Evolutionary conservation across 2,888 invertebrate genomes (phyloP), one percentile per base, ranked within the genome.

Genomic region (Nebria salina): DNA sequence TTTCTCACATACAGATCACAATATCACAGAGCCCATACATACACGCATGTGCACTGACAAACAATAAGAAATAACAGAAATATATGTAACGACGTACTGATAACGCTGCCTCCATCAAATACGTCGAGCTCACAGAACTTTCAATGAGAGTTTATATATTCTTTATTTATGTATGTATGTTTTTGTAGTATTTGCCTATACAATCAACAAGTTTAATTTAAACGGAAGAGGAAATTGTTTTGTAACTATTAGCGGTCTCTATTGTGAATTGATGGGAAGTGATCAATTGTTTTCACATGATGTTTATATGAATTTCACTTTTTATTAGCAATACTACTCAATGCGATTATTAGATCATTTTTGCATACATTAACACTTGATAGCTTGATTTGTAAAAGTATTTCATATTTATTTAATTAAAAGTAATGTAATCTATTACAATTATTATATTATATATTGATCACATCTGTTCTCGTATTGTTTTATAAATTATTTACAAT

Each of bases 1-100:
- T 82, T 81, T 73, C 76, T 76, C 81, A 81, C 65, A 72, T 82
- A 83, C 74, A 66, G 76, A 75, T 76, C 72, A 70, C 70, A 70
- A 70, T 70, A 34, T 54, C 54, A 54, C 72, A 75, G 75, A 82
- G 66, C 68, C 74, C 82, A 26, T 20, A 20, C 68, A 70, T 72
- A 80, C 74, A 79, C 75, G 73, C 82, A 82, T 15, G 66, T 72
- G 25, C 70, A 82, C 72, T 73, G 54, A 72, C 65, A 54, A 34
- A 72, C 72, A 73, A 34, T 42, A 83, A 76, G 81, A 75, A 76
- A 76, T 82, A 82, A 74, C 79, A 72, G 77, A 68, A 75, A 66
- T 66, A 26, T 70, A n/a, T 70, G 13, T 11, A 68, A 15, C 70
- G 70, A 1, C 25, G 26, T 70, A 70, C 34, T 26, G 34, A 70